Conservation (phyloP, 2,888 invertebrate genomes). For the Synergus umbraculus region DNA sequence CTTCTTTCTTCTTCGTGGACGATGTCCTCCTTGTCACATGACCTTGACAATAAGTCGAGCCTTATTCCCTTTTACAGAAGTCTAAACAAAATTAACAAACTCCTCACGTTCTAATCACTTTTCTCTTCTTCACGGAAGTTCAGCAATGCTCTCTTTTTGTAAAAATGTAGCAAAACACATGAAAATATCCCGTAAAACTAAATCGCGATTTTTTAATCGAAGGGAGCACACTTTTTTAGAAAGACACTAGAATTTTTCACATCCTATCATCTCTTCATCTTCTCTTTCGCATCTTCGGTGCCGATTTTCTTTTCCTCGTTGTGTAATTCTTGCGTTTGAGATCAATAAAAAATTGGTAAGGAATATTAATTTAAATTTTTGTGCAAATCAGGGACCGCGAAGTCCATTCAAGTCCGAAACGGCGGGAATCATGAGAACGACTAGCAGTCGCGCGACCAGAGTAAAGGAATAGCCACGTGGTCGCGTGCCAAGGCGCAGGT, state of each 20-base stretch:
- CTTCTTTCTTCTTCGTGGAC: constrained; percentile 57
- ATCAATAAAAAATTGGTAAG: neutral
- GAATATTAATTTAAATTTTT: neutral
- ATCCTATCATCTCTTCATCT: neutral
- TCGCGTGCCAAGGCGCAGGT: constrained; percentile 63
- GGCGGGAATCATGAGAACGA: constrained; percentile 61
- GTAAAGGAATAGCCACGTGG: constrained; percentile 62
- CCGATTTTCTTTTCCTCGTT: too few species aligned
- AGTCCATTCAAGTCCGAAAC: constrained; percentile 50
- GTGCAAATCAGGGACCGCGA: constrained; percentile 36
- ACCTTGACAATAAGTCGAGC: constrained; percentile 24
- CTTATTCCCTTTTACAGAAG: neutral
- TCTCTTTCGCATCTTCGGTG: neutral
- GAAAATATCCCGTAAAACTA: neutral
- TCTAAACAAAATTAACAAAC: neutral
- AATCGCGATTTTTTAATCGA: too few species aligned
- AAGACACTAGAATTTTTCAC: neutral
- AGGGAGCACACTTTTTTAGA: neutral
- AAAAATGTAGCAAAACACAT: neutral
- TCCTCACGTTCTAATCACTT: neutral
- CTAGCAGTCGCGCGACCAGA: constrained; percentile 57
- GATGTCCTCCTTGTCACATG: constrained; percentile 27
- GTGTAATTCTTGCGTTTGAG: neutral
- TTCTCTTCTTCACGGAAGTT: neutral
- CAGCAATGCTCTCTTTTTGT: neutral